Percentiles rank a stretch among this genome's conserved stretches.
These are phyloP conservation scores for Fundulus diaphanus DNA, from an alignment of 2,797 vertebrate species.

Conservation along the genomic window DNA sequence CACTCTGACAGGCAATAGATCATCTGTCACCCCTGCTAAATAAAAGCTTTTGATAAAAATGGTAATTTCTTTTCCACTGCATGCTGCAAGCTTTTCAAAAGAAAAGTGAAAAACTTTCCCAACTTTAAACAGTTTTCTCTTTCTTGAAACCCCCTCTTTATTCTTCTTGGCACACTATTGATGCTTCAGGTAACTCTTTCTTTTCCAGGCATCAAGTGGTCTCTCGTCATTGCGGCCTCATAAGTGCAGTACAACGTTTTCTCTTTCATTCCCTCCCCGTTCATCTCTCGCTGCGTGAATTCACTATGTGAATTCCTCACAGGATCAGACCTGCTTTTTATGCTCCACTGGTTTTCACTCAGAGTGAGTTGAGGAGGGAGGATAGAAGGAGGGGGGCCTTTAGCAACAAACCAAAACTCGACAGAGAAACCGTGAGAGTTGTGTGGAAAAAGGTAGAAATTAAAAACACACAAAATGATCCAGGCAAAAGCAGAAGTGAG, in stretches of 20 bases:
- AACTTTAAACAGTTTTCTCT: slow-evolving; percentile 33
- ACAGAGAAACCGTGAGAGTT: slow-evolving; percentile 30
- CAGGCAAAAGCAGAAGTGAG: slow-evolving; percentile 32
- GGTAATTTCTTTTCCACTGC: slow-evolving; percentile 31
- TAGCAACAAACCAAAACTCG: slow-evolving; percentile 48
- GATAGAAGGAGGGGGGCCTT: neutral
- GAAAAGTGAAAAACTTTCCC: slow-evolving; percentile 32
- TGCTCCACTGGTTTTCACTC: slow-evolving; percentile 73
- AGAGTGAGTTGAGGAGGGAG: slow-evolving; percentile 39
- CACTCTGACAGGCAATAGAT: slow-evolving; percentile 53
- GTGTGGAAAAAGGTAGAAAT: slow-evolving; percentile 7
- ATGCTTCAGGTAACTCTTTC: slow-evolving; percentile 23
- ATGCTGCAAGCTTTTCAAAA: slow-evolving; percentile 21
- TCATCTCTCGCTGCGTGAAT: slow-evolving; percentile 20
- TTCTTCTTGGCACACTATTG: slow-evolving; percentile 29
- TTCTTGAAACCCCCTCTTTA: slow-evolving; percentile 5
- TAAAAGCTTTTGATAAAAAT: slow-evolving; percentile 36
- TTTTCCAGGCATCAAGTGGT: slow-evolving; percentile 21
- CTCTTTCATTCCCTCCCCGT: slow-evolving; percentile 30
- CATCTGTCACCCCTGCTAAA: slow-evolving; percentile 49
- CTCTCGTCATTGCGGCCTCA: slow-evolving; percentile 53
- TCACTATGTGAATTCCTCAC: slow-evolving; percentile 80
- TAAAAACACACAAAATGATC: slow-evolving; percentile 23
- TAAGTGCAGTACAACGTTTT: slow-evolving; percentile 43
- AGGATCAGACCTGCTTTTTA: slow-evolving; percentile 86